phyloP scores from a whole-genome alignment of 2,888 invertebrate genomes.

The Cephus pulcher region DNA sequence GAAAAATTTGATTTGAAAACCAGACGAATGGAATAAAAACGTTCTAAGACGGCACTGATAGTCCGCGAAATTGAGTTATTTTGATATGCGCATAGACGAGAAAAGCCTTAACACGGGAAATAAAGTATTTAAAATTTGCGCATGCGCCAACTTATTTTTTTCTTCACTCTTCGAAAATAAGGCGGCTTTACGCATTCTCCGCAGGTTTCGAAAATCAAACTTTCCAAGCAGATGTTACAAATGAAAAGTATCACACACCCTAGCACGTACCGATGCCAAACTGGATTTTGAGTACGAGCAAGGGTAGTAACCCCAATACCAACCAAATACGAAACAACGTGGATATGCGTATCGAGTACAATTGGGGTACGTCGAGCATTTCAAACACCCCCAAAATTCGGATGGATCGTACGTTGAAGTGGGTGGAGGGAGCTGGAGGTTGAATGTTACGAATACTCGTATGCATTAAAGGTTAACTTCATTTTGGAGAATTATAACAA shows the following conservation, averaged over 20 bases:
- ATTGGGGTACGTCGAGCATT: background rate
- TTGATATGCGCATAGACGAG: no score
- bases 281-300: background rate
- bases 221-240: no score
- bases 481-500: slow-evolving; percentile 46
- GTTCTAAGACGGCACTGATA: no score
- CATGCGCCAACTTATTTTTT: no score
- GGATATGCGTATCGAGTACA: background rate
- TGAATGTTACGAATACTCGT: slow-evolving; percentile 31
- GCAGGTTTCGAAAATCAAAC: no score
- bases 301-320: background rate
- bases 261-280: background rate
- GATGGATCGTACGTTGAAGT: background rate
- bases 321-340: background rate
- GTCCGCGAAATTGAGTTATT: no score
- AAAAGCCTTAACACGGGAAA: no score
- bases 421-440: background rate
- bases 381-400: background rate
- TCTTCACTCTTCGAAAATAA: no score
- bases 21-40: no score
- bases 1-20: no score
- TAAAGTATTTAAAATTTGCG: no score
- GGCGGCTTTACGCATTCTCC: no score
- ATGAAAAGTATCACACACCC: background rate
- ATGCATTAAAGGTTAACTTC: slow-evolving; percentile 45